These are phyloP conservation scores for Ciconia nigra DNA, from an alignment of 2,797 vertebrate genomes.

Conservation along the genomic window DNA sequence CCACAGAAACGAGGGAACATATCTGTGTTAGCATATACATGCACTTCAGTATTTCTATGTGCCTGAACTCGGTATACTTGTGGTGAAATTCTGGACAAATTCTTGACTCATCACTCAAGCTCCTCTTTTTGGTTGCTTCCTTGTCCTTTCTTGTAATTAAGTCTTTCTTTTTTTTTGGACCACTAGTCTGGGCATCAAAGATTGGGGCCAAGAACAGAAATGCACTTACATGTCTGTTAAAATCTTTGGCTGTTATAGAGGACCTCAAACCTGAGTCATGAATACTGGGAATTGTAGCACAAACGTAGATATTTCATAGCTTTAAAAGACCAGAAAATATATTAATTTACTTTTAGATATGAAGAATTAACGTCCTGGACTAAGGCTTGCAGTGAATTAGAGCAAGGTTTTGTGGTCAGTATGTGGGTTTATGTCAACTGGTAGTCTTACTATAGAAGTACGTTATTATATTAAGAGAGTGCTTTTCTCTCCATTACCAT, in stretches of 20 bases:
- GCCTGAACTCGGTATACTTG: not conserved
- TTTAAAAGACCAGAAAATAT: not conserved
- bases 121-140: not conserved
- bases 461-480: not conserved
- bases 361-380: not conserved
- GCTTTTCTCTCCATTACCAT: not conserved
- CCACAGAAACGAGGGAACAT: not conserved
- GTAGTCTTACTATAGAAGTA: not conserved
- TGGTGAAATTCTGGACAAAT: not conserved
- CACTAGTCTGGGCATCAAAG: not conserved
- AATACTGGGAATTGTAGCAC: not conserved
- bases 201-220: not conserved
- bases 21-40: too few species aligned
- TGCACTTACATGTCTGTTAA: not conserved
- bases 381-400: not conserved
- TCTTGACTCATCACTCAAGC: not conserved
- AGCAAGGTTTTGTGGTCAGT: not conserved
- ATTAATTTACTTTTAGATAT: not conserved
- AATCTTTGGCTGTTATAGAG: not conserved
- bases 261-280: not conserved
- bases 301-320: not conserved
- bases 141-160: not conserved
- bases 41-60: not conserved
- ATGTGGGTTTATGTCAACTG: not conserved
- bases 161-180: not conserved